Percentiles rank a stretch among this genome's conserved stretches.
These are phyloP conservation scores for Furcula furcula DNA, from an alignment of 2,888 invertebrate genomes.

Conservation along the genomic window DNA sequence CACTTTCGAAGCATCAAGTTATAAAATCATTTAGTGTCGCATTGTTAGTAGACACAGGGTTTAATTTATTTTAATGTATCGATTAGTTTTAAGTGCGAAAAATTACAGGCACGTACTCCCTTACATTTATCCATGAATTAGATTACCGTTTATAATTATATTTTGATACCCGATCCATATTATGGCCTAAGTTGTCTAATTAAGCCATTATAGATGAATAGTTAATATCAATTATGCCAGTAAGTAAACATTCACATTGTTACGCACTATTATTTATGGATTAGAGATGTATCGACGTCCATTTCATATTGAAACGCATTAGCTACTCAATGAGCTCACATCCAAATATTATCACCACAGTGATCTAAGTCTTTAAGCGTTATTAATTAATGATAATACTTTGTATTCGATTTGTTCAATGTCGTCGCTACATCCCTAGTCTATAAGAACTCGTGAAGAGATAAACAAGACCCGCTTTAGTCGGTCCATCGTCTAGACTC, in stretches of 20 bases:
- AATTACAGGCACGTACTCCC: constrained; percentile 34
- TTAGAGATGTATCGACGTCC: constrained; percentile 28
- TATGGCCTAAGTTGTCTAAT: constrained; percentile 34
- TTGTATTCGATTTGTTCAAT: constrained; percentile 17
- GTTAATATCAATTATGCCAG: constrained; percentile 26
- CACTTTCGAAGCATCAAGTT: constrained; percentile 35
- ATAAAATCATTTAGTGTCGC: constrained; percentile 29
- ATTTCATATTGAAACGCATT: too few species aligned
- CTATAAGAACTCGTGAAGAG: neutral
- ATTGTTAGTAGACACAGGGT: constrained; percentile 35
- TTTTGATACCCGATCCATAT: constrained; percentile 24
- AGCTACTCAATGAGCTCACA: constrained; percentile 22
- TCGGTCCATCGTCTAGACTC: neutral
- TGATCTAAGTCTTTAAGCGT: constrained; percentile 25
- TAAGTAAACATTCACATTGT: constrained; percentile 16
- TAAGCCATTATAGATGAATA: constrained; percentile 31
- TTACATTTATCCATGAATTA: constrained; percentile 25
- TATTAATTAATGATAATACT: constrained; percentile 26
- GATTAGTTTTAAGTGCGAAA: constrained; percentile 38
- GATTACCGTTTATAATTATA: constrained; percentile 13
- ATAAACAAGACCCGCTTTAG: neutral
- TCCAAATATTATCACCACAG: constrained; percentile 17
- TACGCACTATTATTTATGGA: constrained; percentile 2
- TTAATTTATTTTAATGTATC: constrained; percentile 19
- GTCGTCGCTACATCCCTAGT: constrained; percentile 27